Percentiles rank a stretch among this genome's conserved stretches.
These are phyloP conservation scores for Mus spicilegus DNA, from an alignment of 2,113 vertebrate genomes.

Conservation along the genomic window DNA sequence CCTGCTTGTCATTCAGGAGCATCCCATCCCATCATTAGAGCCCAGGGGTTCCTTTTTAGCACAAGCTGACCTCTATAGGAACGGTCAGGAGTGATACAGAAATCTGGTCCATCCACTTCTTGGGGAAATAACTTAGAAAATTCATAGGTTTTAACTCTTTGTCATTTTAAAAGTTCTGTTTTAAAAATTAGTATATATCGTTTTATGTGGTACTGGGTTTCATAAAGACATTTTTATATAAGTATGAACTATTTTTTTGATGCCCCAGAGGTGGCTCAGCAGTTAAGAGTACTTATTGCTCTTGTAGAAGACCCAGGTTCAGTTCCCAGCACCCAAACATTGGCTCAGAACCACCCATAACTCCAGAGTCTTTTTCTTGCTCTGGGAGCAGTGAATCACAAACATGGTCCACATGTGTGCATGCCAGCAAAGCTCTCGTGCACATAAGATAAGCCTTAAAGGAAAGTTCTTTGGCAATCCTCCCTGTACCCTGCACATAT, in stretches of 20 bases:
- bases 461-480: background rate
- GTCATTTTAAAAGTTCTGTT: background rate
- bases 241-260: background rate
- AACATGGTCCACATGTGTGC: background rate
- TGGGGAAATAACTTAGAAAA: constrained; percentile 1
- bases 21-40: background rate
- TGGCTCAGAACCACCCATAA: background rate
- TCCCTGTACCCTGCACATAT: background rate
- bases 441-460: background rate
- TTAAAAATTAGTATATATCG: background rate
- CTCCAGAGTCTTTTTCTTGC: background rate
- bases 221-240: background rate
- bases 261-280: background rate
- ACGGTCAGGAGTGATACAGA: background rate
- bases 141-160: background rate
- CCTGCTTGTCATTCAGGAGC: background rate
- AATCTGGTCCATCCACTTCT: background rate
- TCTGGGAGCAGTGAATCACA: background rate
- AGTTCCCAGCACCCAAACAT: background rate
- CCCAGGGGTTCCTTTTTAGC: background rate
- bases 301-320: background rate
- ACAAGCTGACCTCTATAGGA: background rate
- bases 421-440: background rate
- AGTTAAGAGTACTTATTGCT: background rate
- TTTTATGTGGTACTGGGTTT: background rate